Conservation (phyloP, 2,797 vertebrate genomes). For the Synaphobranchus kaupii region DNA sequence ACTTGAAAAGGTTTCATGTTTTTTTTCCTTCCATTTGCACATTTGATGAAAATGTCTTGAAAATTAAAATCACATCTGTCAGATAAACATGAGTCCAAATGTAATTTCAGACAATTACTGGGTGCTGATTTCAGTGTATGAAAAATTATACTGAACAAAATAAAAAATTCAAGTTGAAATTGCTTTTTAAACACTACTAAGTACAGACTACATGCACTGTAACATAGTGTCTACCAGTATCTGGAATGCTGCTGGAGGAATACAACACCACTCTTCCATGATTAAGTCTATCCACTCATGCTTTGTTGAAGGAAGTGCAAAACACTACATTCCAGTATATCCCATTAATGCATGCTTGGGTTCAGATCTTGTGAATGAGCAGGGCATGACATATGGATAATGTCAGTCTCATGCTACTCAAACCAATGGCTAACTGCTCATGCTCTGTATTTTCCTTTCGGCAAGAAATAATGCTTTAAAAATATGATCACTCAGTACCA, state of each 20-base stretch:
- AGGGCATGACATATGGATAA: neutral
- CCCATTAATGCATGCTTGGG: neutral
- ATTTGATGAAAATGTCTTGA: too few species aligned
- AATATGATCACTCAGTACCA: too few species aligned
- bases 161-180: too few species aligned
- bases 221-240: neutral
- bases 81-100: too few species aligned
- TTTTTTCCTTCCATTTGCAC: too few species aligned
- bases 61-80: too few species aligned
- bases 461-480: too few species aligned
- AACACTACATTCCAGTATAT: neutral
- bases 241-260: neutral
- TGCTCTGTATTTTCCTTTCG: neutral
- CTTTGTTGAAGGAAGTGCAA: neutral
- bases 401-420: neutral
- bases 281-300: neutral
- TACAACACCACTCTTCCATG: neutral
- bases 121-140: neutral
- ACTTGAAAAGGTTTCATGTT: too few species aligned
- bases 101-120: neutral
- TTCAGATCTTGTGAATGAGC: slow-evolving; percentile 1
- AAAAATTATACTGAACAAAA: neutral
- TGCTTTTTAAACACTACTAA: too few species aligned
- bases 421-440: neutral
- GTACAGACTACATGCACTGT: neutral